These are phyloP conservation scores for Leptobrachium ailaonicum DNA, from an alignment of 2,113 vertebrate species.

Conservation along the genomic window DNA sequence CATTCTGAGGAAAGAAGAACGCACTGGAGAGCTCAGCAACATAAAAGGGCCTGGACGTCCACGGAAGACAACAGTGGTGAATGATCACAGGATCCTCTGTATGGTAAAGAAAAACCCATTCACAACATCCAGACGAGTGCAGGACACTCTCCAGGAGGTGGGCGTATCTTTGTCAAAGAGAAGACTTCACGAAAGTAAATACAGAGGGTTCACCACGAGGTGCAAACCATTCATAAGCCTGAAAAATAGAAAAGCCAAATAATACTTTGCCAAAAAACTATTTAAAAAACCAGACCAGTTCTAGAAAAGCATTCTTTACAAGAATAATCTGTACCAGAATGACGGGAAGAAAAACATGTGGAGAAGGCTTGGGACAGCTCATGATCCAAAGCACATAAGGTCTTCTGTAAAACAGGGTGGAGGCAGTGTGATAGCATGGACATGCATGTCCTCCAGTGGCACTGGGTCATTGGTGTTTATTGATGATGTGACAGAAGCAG, in stretches of 20 bases:
- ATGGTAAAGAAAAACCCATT: conserved; percentile 2
- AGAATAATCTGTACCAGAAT: background rate
- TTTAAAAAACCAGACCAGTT: background rate
- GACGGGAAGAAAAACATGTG: background rate
- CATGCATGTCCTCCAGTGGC: background rate
- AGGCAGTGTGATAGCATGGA: background rate
- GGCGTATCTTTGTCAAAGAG: background rate
- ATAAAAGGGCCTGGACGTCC: too few species aligned
- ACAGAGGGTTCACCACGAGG: conserved; percentile 6
- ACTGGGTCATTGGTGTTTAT: background rate
- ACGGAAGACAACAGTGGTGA: too few species aligned
- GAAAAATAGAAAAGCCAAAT: conserved; percentile 8
- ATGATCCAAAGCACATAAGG: background rate
- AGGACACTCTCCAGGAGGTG: conserved; percentile 7
- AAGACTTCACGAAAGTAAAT: background rate
- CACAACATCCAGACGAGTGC: background rate
- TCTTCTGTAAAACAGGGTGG: conserved; percentile 1
- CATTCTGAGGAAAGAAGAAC: too few species aligned
- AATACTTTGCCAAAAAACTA: background rate
- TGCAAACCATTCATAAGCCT: background rate
- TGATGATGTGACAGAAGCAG: background rate
- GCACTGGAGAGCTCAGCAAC: too few species aligned
- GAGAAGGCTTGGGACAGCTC: background rate
- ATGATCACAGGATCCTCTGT: background rate
- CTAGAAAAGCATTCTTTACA: background rate